Conservation (phyloP, 2,797 vertebrate genomes). For the Bradypus variegatus region DNA sequence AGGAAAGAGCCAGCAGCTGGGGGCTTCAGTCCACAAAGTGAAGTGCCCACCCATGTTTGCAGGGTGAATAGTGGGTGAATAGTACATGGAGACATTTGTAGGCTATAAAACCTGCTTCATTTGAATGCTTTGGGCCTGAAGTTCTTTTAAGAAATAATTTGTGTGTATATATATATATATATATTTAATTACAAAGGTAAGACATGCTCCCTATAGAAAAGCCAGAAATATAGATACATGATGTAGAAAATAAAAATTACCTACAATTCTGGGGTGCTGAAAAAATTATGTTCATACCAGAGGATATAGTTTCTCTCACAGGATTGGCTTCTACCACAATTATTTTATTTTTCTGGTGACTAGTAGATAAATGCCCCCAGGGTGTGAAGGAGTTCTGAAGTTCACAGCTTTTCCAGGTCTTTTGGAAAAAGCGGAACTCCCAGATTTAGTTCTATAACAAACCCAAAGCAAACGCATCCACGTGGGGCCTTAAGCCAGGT, state of each 20-base stretch:
- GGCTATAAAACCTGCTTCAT: not conserved
- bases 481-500: not conserved
- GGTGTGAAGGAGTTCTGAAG: not conserved
- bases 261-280: not conserved
- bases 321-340: not conserved
- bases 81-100: constrained; percentile 8
- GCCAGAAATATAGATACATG: not conserved
- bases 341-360: constrained; percentile 21
- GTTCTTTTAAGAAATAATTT: constrained; percentile 24
- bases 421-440: not conserved
- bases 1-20: constrained; percentile 37
- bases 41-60: not conserved
- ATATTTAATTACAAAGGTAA: constrained; percentile 22
- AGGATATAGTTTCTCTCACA: not conserved
- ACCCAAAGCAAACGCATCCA: constrained; percentile 10
- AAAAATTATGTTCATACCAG: not conserved
- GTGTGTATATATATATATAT: no score
- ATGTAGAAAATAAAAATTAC: constrained; percentile 28
- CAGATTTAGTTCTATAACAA: constrained; percentile 9
- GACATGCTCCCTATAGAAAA: not conserved
- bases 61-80: constrained; percentile 36
- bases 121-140: constrained; percentile 28
- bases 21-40: not conserved
- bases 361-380: not conserved
- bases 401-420: not conserved